Evolutionary conservation across 2,797 vertebrate species (phyloP).

Genomic region (Malacoraja senta): DNA sequence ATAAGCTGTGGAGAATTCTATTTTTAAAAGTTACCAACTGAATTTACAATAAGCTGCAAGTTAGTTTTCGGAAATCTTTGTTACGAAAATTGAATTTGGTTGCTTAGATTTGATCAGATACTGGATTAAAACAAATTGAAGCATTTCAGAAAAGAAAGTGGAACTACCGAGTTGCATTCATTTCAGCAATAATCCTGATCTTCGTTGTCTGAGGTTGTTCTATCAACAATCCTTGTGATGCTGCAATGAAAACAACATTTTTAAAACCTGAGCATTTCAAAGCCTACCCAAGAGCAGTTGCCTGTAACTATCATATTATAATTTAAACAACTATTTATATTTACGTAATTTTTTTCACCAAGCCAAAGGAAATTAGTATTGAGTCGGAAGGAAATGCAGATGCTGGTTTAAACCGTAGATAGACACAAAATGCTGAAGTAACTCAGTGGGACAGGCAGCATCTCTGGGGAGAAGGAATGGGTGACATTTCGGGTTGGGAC

Average conservation of each 20-base stretch:
- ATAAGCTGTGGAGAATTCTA: background rate
- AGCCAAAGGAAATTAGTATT: background rate
- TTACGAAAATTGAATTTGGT: background rate
- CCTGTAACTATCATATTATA: background rate
- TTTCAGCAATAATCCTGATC: background rate
- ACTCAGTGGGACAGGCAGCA: no score
- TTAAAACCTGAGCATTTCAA: background rate
- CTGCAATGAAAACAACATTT: background rate
- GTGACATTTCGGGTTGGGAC: no score
- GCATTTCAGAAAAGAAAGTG: background rate
- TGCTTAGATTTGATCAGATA: background rate
- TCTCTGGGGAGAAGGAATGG: no score
- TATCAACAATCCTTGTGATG: background rate
- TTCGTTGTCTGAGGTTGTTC: background rate
- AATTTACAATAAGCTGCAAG: background rate
- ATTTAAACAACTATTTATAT: background rate
- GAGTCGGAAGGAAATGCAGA: background rate
- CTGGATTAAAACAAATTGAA: background rate
- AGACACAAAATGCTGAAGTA: no score
- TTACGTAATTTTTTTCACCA: background rate
- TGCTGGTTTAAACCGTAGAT: no score
- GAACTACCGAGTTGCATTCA: background rate
- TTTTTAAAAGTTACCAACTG: background rate
- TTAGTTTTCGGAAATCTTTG: background rate
- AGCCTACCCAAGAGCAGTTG: background rate